Evolutionary conservation across 2,888 invertebrate genomes (phyloP).

Genomic region (Leptinotarsa peninsularis): DNA sequence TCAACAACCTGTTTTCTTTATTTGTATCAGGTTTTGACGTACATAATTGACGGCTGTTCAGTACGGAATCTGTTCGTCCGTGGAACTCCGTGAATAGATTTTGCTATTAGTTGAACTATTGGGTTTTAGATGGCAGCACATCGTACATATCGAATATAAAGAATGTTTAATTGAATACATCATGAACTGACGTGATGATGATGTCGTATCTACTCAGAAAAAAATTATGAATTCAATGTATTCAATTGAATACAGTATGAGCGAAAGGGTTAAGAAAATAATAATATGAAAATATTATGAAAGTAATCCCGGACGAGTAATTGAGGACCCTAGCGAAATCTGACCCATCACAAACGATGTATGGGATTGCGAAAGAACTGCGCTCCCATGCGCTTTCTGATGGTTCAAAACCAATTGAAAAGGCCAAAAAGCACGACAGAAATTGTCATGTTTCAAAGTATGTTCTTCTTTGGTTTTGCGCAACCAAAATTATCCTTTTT

Average conservation of each 20-base stretch:
- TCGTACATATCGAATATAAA: constrained; percentile 12
- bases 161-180: constrained; percentile 19
- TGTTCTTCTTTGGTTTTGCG: no score
- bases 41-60: constrained; percentile 2
- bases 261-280: background rate
- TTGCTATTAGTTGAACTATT: constrained; percentile 22
- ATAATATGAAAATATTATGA: no score
- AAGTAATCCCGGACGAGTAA: no score
- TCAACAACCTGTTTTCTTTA: constrained; percentile 22
- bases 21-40: constrained; percentile 22
- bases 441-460: no score
- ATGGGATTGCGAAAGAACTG: no score
- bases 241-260: constrained; percentile 11
- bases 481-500: no score
- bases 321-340: no score
- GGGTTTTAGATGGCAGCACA: constrained; percentile 20
- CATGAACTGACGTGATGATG: constrained; percentile 23
- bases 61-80: constrained; percentile 14
- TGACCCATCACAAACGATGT: no score
- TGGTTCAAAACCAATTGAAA: no score
- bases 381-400: no score
- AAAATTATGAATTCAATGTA: background rate
- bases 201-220: background rate
- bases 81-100: constrained; percentile 15
- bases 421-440: no score